Base-by-base conservation (phyloP, 2,797 vertebrate genomes). In the Nyctibius grandis region DNA sequence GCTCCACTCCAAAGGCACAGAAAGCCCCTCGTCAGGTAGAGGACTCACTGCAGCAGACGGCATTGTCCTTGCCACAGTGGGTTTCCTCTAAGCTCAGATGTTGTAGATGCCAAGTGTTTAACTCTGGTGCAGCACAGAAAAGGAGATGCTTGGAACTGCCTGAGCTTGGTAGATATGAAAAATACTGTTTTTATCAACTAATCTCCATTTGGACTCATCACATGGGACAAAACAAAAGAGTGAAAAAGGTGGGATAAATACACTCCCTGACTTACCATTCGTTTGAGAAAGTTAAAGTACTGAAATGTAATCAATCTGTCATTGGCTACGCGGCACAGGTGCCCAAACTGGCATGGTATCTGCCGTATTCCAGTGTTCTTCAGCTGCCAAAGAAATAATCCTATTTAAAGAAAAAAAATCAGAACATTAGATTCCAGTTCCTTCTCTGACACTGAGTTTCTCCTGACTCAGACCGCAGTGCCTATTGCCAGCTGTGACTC, bases 241-340 rank as follows among this genome's bases (percentile, higher is more conserved):
- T 4, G 1, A 69, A 45, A 74, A 91, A 48, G 13, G 12, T 0
- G 0, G n/a, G 54, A 45, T 31, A 76, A 87, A 44, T 8, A 47
- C 15, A 36, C 11, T 61, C 29, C 70, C 19, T 28, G 59, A 94
- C 96, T 85, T 97, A 99, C 99, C 99, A 99, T 98, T 63, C 99
- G 98, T 95, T 97, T 99, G 45, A 99, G 97, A 92, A 99, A 99
- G 95, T 88, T 98, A 25, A 99, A 98, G 91, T 98, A 99, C 81
- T 99, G 99, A 96, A 99, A 99, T 1, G 99, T 98, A 64, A 98
- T 95, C 98, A 98, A 97, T 36, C 95, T 97, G 56, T 96, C 76
- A 9, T 90, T 97, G 72, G 97, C 95, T 54, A 79, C 97, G 36
- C 76, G 97, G 92, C 98, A 98, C 26, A 98, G 97, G 28, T 97